Percentiles rank a stretch among this genome's conserved stretches.
phyloP scores from a whole-genome alignment of 1,140 invertebrate species.

The Gerris buenoi region DNA sequence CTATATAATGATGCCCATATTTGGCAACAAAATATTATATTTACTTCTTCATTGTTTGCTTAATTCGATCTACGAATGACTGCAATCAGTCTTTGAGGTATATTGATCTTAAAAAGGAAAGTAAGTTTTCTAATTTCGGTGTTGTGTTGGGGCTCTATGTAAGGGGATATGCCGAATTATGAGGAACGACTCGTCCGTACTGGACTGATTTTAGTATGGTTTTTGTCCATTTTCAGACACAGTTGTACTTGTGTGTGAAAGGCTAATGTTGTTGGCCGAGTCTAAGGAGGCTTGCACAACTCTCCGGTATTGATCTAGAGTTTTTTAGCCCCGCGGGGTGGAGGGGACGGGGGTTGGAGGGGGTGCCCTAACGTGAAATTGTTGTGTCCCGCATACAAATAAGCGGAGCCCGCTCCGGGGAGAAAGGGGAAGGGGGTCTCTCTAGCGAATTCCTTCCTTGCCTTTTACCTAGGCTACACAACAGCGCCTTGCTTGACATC shows the following conservation, averaged over 20 bases:
- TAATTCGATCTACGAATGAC: no score
- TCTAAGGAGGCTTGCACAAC: conserved; percentile 17
- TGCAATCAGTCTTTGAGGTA: no score
- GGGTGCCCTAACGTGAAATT: conserved; percentile 23
- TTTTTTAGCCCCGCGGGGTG: conserved; percentile 18
- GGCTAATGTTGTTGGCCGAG: neutral
- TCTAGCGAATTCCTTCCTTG: neutral
- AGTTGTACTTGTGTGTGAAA: neutral
- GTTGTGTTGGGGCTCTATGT: no score
- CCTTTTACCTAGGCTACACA: neutral
- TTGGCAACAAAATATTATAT: no score
- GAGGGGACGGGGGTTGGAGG: conserved; percentile 2
- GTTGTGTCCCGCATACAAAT: conserved; percentile 26
- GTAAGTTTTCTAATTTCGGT: no score
- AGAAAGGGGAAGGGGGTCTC: neutral
- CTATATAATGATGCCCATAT: no score
- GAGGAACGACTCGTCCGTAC: no score
- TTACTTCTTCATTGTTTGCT: no score
- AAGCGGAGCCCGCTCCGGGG: conserved; percentile 12
- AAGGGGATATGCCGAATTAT: no score
- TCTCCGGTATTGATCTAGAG: conserved; percentile 21
- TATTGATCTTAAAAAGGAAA: no score
- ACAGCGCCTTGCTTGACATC: neutral
- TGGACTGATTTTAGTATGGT: no score
- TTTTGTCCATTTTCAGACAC: no score